Percentiles rank a stretch among this genome's conserved stretches.
phyloP scores from a whole-genome alignment of 2,888 invertebrate species.

The Acanthopleura granulata region DNA sequence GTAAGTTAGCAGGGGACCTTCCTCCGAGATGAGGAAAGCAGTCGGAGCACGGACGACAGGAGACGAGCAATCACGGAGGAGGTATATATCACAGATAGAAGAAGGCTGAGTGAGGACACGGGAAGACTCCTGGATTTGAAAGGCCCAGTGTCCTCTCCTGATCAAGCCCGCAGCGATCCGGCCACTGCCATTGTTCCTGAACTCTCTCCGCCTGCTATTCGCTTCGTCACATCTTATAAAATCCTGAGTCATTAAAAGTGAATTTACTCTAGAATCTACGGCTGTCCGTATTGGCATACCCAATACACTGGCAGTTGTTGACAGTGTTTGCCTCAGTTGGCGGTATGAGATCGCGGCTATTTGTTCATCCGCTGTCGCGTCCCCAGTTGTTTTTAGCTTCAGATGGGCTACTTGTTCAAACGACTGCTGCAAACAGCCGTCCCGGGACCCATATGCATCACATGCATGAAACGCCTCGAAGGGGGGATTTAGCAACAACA shows the following conservation, averaged over 20 bases:
- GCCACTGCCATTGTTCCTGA: conserved; percentile 1
- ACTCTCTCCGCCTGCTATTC: background rate
- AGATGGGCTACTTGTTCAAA: conserved; percentile 17
- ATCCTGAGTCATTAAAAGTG: conserved; percentile 20
- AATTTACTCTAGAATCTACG: conserved; percentile 17
- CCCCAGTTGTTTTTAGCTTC: conserved; percentile 9
- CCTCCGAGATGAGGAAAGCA: too few species aligned
- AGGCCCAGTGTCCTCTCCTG: too few species aligned
- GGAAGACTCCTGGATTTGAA: too few species aligned
- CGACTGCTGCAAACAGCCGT: background rate
- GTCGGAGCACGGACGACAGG: too few species aligned
- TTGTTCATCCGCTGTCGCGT: conserved; percentile 18
- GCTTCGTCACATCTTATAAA: conserved; percentile 6
- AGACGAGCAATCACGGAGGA: too few species aligned
- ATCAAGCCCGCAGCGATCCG: too few species aligned
- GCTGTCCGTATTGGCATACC: conserved; percentile 16
- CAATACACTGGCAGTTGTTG: conserved; percentile 16
- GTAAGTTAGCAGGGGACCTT: too few species aligned
- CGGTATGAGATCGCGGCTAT: conserved; percentile 15
- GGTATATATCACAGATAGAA: too few species aligned
- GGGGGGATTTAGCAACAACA: background rate
- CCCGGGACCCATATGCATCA: background rate
- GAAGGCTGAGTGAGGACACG: too few species aligned
- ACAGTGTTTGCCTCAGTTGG: conserved; percentile 15
- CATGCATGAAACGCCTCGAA: conserved; percentile 14